Conservation (phyloP, 1,140 invertebrate genomes). For the Bilobella aurantiaca region DNA sequence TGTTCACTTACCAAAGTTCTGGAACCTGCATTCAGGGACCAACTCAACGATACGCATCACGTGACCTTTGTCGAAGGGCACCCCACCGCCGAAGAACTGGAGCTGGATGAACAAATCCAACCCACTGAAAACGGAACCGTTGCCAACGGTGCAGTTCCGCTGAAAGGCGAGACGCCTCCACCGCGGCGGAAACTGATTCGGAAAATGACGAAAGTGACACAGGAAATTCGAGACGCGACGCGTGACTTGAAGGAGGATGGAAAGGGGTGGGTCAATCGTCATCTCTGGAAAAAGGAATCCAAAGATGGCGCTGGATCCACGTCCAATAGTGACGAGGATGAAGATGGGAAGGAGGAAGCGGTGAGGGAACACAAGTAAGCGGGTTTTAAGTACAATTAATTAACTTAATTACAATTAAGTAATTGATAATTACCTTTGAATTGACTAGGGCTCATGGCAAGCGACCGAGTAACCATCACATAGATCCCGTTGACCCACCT, state of each 20-base stretch:
- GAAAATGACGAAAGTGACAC: constrained; percentile 30
- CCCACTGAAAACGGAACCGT: background rate
- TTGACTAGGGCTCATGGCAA: too few relatives aligned
- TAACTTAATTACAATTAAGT: too few relatives aligned
- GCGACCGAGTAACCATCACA: too few relatives aligned
- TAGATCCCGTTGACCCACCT: too few relatives aligned
- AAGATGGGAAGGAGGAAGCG: constrained; percentile 23
- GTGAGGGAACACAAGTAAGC: constrained; percentile 5
- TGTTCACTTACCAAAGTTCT: too few relatives aligned
- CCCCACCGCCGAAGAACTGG: background rate
- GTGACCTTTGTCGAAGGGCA: background rate
- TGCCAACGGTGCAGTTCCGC: constrained; percentile 13
- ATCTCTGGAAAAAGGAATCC: constrained; percentile 35
- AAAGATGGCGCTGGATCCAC: constrained; percentile 34
- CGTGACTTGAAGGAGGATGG: constrained; percentile 28
- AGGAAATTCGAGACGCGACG: background rate
- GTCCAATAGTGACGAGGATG: constrained; percentile 12
- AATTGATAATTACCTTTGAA: too few relatives aligned
- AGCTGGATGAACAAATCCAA: background rate
- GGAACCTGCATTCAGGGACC: background rate
- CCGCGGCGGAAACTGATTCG: constrained; percentile 18
- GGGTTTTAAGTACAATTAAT: too few relatives aligned
- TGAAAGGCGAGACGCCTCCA: constrained; percentile 34
- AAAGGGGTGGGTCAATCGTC: constrained; percentile 22
- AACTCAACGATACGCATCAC: background rate